These are phyloP conservation scores for Chaetops frenatus DNA, from an alignment of 2,113 vertebrate species.

Conservation along the genomic window DNA sequence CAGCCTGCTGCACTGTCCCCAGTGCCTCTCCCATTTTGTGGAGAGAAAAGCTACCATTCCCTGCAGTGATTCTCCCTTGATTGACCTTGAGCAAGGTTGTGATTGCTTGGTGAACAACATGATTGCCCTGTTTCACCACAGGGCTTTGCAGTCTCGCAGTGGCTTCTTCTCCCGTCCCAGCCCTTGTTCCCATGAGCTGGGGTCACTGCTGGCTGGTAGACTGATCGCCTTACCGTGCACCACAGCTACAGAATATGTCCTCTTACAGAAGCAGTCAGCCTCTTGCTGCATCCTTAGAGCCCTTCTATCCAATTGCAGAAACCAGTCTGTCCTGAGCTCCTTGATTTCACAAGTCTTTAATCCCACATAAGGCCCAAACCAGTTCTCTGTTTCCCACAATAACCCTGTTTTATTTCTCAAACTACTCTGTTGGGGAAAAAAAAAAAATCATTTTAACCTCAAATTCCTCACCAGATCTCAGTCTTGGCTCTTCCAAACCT, in stretches of 20 bases:
- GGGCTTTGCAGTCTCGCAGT: slow-evolving; percentile 6
- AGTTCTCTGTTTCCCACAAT: not conserved
- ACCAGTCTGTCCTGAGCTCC: not conserved
- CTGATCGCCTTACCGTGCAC: slow-evolving; percentile 15
- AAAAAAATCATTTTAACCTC: not conserved
- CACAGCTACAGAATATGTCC: not conserved
- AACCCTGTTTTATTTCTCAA: not conserved
- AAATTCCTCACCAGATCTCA: not conserved
- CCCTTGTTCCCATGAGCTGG: not conserved
- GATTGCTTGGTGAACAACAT: not conserved
- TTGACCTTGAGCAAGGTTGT: not conserved
- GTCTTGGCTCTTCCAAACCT: not conserved
- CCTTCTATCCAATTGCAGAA: not conserved
- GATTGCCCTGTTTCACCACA: not conserved
- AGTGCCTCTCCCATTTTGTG: slow-evolving; percentile 9
- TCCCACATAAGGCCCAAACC: not conserved
- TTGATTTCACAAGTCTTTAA: slow-evolving; percentile 9
- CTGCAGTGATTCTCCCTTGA: slow-evolving; percentile 29
- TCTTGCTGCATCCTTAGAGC: not conserved
- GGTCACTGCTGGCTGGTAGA: slow-evolving; percentile 26
- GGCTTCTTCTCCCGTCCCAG: not conserved
- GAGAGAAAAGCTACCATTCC: not conserved
- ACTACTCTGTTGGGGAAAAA: not conserved
- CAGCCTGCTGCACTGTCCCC: not conserved
- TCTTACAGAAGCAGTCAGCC: not conserved